phyloP scores from a whole-genome alignment of 2,113 vertebrate genomes.

The Channa argus region DNA sequence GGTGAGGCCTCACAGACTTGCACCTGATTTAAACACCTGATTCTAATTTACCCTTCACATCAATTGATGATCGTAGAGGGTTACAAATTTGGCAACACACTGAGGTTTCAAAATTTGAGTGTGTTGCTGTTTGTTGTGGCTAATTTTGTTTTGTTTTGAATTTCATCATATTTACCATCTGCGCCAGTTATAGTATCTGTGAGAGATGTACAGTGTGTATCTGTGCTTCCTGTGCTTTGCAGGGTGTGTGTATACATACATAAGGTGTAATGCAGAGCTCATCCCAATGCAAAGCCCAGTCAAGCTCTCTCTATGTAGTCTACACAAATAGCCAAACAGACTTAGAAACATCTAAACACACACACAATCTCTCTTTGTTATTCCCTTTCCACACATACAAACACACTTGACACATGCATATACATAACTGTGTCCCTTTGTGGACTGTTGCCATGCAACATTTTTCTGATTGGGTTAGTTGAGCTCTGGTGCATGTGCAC shows the following conservation, averaged over 20 bases:
- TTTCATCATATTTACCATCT: conserved; percentile 55
- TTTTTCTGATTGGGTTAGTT: conserved; percentile 85
- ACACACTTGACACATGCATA: conserved; percentile 71
- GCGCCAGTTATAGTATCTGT: conserved; percentile 30
- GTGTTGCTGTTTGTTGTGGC: conserved; percentile 39
- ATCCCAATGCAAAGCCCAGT: conserved; percentile 43
- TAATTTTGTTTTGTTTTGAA: conserved; percentile 44
- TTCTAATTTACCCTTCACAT: too few species aligned
- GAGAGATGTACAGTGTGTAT: conserved; percentile 1
- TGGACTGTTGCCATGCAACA: conserved; percentile 86
- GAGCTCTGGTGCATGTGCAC: conserved; percentile 73
- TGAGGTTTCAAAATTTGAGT: background rate
- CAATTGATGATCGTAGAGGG: too few species aligned
- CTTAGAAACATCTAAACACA: conserved; percentile 19
- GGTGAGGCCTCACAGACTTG: too few species aligned
- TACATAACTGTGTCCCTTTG: conserved; percentile 76
- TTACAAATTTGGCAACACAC: too few species aligned
- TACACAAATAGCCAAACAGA: conserved; percentile 33
- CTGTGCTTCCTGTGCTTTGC: conserved; percentile 6
- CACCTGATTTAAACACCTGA: too few species aligned
- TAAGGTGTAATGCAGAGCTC: conserved; percentile 15
- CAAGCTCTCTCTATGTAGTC: conserved; percentile 41
- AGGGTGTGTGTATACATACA: conserved; percentile 7
- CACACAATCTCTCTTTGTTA: conserved; percentile 7
- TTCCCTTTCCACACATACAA: conserved; percentile 58